Evolutionary conservation across 2,888 invertebrate genomes (phyloP).

Genomic region (Diarsia brunnea): DNA sequence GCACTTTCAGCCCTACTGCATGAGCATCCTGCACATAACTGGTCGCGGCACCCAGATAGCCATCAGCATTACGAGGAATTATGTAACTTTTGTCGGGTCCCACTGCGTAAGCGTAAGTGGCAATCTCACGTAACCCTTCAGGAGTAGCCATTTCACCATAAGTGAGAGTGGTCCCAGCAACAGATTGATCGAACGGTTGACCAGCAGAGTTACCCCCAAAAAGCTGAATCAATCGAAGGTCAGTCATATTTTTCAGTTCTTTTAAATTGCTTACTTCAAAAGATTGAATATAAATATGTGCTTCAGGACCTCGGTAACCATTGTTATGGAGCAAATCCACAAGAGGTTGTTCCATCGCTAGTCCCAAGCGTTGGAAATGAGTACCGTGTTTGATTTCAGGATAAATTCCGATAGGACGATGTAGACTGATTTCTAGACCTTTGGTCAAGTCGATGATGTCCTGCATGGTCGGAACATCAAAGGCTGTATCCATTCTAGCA

Average conservation of each 20-base stretch:
- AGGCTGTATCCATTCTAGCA: slow-evolving; percentile 80
- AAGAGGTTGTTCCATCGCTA: slow-evolving; percentile 82
- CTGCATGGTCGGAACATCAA: slow-evolving; percentile 83
- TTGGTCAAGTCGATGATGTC: slow-evolving; percentile 86
- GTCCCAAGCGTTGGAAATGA: slow-evolving; percentile 81
- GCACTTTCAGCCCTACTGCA: slow-evolving; percentile 83
- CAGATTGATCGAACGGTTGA: slow-evolving; percentile 81
- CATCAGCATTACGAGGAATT: slow-evolving; percentile 79
- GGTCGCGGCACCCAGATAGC: slow-evolving; percentile 77
- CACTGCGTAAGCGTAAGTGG: slow-evolving; percentile 84
- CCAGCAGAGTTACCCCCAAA: slow-evolving; percentile 63
- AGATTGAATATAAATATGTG: slow-evolving; percentile 85
- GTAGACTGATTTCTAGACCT: slow-evolving; percentile 79
- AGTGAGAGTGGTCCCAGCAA: slow-evolving; percentile 77
- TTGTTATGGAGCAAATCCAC: slow-evolving; percentile 82
- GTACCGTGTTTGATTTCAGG: slow-evolving; percentile 86
- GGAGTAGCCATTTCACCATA: slow-evolving; percentile 84
- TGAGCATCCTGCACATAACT: slow-evolving; percentile 83
- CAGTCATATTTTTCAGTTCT: slow-evolving; percentile 81
- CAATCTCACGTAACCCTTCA: slow-evolving; percentile 82
- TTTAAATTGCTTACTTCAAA: slow-evolving; percentile 86
- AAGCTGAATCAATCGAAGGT: slow-evolving; percentile 82
- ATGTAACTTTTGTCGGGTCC: slow-evolving; percentile 85
- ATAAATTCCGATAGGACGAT: slow-evolving; percentile 82
- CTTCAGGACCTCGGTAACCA: slow-evolving; percentile 78